Evolutionary conservation across 2,113 vertebrate species (phyloP).

Genomic region (Taxidea taxus): DNA sequence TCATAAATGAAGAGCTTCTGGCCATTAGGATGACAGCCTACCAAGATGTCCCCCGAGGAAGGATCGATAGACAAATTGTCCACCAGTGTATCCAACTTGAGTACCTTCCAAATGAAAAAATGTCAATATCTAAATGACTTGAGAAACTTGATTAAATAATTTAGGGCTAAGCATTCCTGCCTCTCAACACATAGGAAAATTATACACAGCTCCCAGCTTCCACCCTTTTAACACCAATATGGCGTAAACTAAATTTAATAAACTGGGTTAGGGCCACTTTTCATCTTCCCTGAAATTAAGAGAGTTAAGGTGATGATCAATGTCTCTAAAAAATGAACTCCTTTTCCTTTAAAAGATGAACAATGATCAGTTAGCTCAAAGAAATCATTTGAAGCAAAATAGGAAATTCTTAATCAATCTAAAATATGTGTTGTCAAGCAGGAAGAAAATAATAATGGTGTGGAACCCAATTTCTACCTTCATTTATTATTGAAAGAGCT

Average conservation of each 20-base stretch:
- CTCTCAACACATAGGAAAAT: background rate
- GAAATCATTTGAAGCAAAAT: slow-evolving; percentile 40
- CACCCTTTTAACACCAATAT: background rate
- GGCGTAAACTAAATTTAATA: slow-evolving; percentile 46
- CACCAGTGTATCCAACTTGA: slow-evolving; percentile 87
- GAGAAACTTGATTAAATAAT: slow-evolving; percentile 44
- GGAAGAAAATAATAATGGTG: slow-evolving; percentile 54
- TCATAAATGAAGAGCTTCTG: slow-evolving; percentile 83
- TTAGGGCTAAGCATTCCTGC: slow-evolving; percentile 27
- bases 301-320: slow-evolving; percentile 14
- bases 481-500: slow-evolving; percentile 66
- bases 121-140: slow-evolving; percentile 16
- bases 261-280: background rate
- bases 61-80: slow-evolving; percentile 93
- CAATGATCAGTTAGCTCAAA: slow-evolving; percentile 23
- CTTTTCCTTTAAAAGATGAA: slow-evolving; percentile 41
- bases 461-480: slow-evolving; percentile 53
- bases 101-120: slow-evolving; percentile 77
- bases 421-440: slow-evolving; percentile 52
- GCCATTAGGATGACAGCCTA: slow-evolving; percentile 90
- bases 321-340: slow-evolving; percentile 38
- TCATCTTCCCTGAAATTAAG: slow-evolving; percentile 37
- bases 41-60: slow-evolving; percentile 92
- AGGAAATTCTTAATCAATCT: slow-evolving; percentile 48
- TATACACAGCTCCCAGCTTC: background rate